Percentiles rank a stretch among this genome's conserved stretches.
Evolutionary conservation across 2,888 invertebrate species (phyloP).

Genomic region (Coelopa pilipes): DNA sequence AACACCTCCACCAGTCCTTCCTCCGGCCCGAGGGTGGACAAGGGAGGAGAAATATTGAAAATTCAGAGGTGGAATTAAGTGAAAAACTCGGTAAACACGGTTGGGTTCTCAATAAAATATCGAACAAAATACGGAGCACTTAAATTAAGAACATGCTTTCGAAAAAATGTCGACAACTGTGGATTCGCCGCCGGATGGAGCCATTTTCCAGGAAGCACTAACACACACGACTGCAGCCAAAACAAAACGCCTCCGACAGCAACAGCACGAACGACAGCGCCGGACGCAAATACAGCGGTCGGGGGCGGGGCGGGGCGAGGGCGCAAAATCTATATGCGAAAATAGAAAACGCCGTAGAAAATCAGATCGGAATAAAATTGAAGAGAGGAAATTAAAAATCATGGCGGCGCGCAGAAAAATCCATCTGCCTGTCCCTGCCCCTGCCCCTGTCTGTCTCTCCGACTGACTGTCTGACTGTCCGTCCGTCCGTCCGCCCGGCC

Average conservation of each 20-base stretch:
- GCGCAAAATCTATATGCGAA: neutral
- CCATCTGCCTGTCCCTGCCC: neutral
- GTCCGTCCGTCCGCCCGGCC: too few species aligned
- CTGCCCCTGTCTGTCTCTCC: neutral
- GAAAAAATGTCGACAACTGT: too few species aligned
- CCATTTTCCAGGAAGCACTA: too few species aligned
- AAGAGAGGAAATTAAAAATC: conserved; percentile 43
- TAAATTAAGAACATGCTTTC: too few species aligned
- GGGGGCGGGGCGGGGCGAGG: neutral
- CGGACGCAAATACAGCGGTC: neutral
- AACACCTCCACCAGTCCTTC: too few species aligned
- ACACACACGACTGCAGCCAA: too few species aligned
- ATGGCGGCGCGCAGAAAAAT: neutral
- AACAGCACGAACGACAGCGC: neutral
- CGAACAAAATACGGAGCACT: too few species aligned
- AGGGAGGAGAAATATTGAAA: too few species aligned
- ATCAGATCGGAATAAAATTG: conserved; percentile 36
- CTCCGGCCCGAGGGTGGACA: too few species aligned
- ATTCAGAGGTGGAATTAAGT: too few species aligned
- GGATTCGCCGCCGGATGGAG: too few species aligned
- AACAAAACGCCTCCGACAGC: neutral
- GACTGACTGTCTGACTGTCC: neutral
- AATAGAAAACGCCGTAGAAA: conserved; percentile 31
- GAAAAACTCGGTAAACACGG: neutral
- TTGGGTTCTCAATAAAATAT: neutral